Percentiles rank a stretch among this genome's conserved stretches.
Evolutionary conservation across 37 sponge, comb jelly and placozoan genomes (phyloP).

Genomic region (Oscarella lobularis): DNA sequence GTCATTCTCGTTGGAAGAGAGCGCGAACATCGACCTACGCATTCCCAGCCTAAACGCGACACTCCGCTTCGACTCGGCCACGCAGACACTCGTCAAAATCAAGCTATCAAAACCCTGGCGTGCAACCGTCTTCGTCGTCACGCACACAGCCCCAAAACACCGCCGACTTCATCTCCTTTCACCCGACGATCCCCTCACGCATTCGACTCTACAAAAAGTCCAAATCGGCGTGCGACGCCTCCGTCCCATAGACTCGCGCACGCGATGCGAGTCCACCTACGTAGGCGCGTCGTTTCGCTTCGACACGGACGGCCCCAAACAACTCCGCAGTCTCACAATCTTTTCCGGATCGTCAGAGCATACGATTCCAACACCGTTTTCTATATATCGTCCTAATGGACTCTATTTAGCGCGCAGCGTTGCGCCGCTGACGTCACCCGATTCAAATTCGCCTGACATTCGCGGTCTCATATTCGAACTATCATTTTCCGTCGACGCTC

Average conservation of each 20-base stretch:
- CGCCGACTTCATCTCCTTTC: neutral
- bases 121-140: neutral
- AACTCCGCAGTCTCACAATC: neutral
- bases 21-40: neutral
- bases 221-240: neutral
- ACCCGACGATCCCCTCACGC: neutral
- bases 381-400: neutral
- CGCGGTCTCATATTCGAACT: neutral
- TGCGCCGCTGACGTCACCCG: neutral
- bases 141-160: too few species aligned
- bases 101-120: neutral
- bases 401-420: neutral
- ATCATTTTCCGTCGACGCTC: neutral
- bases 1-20: neutral
- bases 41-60: neutral
- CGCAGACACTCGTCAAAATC: neutral
- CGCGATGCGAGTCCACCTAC: neutral
- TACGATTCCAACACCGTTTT: neutral
- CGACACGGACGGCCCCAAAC: neutral
- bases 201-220: neutral
- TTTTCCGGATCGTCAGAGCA: neutral
- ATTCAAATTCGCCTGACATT: too few species aligned
- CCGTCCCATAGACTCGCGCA: neutral
- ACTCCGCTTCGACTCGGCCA: neutral
- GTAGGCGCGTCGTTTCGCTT: neutral